Percentiles rank a stretch among this genome's conserved stretches.
Evolutionary conservation across 2,888 invertebrate genomes (phyloP).

Genomic region (Acleris laterana): DNA sequence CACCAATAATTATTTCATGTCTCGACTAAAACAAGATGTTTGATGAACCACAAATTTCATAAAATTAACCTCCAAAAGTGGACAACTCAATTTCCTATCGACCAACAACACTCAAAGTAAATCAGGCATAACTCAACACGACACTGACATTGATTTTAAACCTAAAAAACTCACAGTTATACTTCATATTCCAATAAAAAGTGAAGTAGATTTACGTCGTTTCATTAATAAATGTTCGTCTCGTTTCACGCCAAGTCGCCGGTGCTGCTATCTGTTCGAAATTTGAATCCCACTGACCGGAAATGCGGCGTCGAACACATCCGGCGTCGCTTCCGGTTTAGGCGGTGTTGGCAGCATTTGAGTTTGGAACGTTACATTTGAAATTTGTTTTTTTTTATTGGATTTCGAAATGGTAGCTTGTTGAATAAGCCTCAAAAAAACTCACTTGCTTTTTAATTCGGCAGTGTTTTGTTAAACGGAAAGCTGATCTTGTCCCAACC

Average conservation of each 20-base stretch:
- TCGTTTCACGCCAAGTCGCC: slow-evolving; percentile 13
- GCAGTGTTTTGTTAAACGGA: too few relatives aligned
- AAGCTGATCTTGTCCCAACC: too few relatives aligned
- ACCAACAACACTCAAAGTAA: not conserved
- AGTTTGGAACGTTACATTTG: slow-evolving; percentile 3
- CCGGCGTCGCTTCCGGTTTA: slow-evolving; percentile 32
- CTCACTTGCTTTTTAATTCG: too few relatives aligned
- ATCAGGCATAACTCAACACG: not conserved
- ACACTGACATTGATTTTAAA: not conserved
- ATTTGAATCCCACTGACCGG: slow-evolving; percentile 38
- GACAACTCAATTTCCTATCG: slow-evolving; percentile 30
- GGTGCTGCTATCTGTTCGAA: slow-evolving; percentile 30
- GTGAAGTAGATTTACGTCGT: not conserved
- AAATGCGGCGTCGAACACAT: slow-evolving; percentile 36
- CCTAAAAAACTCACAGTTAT: not conserved
- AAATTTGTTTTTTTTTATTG: not conserved
- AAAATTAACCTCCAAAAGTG: slow-evolving; percentile 30
- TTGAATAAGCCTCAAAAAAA: too few relatives aligned
- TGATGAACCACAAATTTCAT: not conserved
- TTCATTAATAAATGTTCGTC: not conserved
- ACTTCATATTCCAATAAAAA: not conserved
- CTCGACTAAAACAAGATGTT: not conserved
- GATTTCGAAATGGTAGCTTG: too few relatives aligned
- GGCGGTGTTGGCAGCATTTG: slow-evolving; percentile 10
- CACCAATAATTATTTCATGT: too few relatives aligned